Percentiles rank a stretch among this genome's conserved stretches.
These are phyloP conservation scores for Hirundo rustica DNA, from an alignment of 2,797 vertebrate species.

Conservation along the genomic window DNA sequence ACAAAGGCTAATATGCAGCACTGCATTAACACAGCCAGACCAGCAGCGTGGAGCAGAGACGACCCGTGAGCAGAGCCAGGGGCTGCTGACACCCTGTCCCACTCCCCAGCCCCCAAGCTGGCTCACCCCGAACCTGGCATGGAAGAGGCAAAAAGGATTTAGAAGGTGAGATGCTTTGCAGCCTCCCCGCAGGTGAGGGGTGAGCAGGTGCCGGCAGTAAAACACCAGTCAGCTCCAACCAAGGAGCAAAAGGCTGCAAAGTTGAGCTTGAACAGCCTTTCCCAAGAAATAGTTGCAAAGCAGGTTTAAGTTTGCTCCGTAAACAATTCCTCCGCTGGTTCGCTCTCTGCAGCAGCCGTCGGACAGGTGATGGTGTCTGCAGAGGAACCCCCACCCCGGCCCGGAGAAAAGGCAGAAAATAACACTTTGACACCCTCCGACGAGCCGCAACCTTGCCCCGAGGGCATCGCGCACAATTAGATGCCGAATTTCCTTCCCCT, in stretches of 20 bases:
- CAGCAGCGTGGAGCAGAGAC: not conserved
- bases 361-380: not conserved
- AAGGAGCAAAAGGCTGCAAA: not conserved
- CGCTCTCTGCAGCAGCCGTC: not conserved
- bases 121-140: not conserved
- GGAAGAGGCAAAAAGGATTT: not conserved
- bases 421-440: not conserved
- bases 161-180: not conserved
- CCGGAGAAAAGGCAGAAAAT: not conserved
- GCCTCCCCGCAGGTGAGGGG: not conserved
- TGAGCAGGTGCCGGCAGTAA: not conserved
- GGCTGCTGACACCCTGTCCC: not conserved
- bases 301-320: conserved; percentile 10
- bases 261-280: not conserved
- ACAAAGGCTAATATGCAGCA: not conserved
- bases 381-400: not conserved
- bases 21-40: not conserved
- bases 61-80: not conserved
- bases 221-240: not conserved
- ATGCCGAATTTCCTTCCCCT: not conserved
- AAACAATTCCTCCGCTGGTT: not conserved
- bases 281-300: not conserved
- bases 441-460: not conserved
- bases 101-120: not conserved
- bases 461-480: not conserved